These are phyloP conservation scores for Serinus canaria DNA, from an alignment of 2,113 vertebrate genomes.

Conservation along the genomic window DNA sequence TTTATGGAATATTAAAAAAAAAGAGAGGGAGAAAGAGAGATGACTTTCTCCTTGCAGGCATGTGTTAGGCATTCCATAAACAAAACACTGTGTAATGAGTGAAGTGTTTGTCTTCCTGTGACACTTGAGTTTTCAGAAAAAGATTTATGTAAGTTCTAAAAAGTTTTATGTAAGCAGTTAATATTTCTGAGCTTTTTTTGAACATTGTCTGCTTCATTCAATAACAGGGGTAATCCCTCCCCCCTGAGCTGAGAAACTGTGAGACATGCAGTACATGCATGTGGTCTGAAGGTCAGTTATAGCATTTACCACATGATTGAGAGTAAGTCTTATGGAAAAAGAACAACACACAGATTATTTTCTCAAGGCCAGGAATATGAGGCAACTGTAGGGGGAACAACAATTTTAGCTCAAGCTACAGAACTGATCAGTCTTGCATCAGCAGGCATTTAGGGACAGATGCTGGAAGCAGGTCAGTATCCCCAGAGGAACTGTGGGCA, in stretches of 20 bases:
- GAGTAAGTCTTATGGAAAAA: conserved; percentile 24
- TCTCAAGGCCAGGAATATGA: background rate
- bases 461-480: conserved; percentile 7
- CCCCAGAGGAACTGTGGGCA: background rate
- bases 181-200: conserved; percentile 26
- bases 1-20: conserved; percentile 15
- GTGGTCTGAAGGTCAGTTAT: conserved; percentile 33
- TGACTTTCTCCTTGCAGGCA: conserved; percentile 45
- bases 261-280: conserved; percentile 29
- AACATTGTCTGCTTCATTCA: conserved; percentile 12
- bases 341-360: conserved; percentile 30
- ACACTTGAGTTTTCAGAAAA: conserved; percentile 50
- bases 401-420: background rate
- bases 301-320: conserved; percentile 27
- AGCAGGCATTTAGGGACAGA: conserved; percentile 24
- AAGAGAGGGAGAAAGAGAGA: background rate
- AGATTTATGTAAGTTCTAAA: conserved; percentile 45
- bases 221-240: background rate
- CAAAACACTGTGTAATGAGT: conserved; percentile 40
- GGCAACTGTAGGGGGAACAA: conserved; percentile 26
- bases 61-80: conserved; percentile 52
- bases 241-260: background rate
- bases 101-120: conserved; percentile 3
- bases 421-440: background rate
- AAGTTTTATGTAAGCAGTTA: conserved; percentile 47